These are phyloP conservation scores for Cairina moschata DNA, from an alignment of 2,113 vertebrate genomes.

Conservation along the genomic window DNA sequence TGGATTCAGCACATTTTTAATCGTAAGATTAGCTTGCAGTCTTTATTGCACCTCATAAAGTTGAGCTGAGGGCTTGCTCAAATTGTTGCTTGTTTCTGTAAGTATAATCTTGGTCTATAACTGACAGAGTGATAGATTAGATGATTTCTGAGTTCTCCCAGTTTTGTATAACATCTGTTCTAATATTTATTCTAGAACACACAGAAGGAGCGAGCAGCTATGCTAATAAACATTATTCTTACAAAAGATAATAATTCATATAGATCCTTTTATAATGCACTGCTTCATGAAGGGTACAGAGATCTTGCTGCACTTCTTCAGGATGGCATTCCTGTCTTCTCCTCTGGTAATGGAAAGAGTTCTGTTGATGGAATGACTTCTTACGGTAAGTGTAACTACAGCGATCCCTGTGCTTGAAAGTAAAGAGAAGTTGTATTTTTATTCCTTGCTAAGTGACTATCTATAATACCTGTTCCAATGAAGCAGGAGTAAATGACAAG, in stretches of 20 bases:
- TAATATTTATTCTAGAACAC: conserved; percentile 76
- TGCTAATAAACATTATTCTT: conserved; percentile 87
- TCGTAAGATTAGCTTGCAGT: neutral
- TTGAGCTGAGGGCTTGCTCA: neutral
- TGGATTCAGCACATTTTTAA: neutral
- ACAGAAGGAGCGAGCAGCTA: conserved; percentile 82
- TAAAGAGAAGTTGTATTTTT: neutral
- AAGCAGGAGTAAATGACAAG: neutral
- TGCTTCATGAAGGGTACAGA: conserved; percentile 87
- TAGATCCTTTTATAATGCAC: conserved; percentile 94
- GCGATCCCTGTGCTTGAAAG: neutral
- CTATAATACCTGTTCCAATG: neutral
- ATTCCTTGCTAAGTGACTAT: neutral
- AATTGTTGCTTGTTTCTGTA: neutral
- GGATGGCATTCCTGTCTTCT: conserved; percentile 75
- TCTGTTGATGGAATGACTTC: conserved; percentile 77
- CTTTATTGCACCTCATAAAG: neutral
- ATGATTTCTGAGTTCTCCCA: neutral
- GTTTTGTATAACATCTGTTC: neutral
- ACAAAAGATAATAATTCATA: conserved; percentile 88
- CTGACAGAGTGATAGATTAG: neutral
- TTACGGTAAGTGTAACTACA: conserved; percentile 80
- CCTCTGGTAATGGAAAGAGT: conserved; percentile 71
- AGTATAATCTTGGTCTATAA: neutral
- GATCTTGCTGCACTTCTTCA: conserved; percentile 89